Conservation (phyloP, 2,888 invertebrate species). For the Ceriagrion tenellum region DNA sequence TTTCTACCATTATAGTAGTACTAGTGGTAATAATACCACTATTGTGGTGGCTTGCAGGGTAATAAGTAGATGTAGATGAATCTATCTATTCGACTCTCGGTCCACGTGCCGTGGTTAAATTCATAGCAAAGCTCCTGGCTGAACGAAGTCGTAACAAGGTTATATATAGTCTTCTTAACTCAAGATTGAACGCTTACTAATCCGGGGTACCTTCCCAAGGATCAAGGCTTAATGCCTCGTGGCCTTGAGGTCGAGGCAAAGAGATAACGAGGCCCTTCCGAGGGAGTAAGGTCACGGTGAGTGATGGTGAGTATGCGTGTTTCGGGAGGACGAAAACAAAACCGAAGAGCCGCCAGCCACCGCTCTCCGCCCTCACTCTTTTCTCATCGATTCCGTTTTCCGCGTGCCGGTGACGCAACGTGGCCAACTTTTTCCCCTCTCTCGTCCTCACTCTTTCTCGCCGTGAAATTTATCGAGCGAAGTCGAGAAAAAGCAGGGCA, state of each 20-base stretch:
- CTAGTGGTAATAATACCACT: too few species aligned
- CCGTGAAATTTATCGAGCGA: conserved; percentile 14
- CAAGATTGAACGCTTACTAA: too few species aligned
- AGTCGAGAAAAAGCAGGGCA: background rate
- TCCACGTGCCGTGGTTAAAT: too few species aligned
- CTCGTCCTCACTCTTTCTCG: background rate
- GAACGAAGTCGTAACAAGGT: too few species aligned
- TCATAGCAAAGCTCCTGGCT: too few species aligned
- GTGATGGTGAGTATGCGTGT: background rate
- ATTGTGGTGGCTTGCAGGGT: too few species aligned
- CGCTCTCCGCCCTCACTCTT: background rate
- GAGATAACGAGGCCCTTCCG: background rate
- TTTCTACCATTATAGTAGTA: too few species aligned
- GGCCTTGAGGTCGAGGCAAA: background rate
- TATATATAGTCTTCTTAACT: too few species aligned
- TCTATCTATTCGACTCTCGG: too few species aligned
- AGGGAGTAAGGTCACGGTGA: background rate
- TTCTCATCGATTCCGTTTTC: background rate
- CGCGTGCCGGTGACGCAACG: background rate
- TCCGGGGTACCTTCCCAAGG: too few species aligned
- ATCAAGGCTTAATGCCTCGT: too few species aligned
- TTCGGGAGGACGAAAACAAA: background rate
- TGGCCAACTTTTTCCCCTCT: background rate
- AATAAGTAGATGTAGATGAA: too few species aligned
- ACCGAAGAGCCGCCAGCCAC: background rate